These are phyloP conservation scores for Onthophagus sagittarius DNA, from an alignment of 2,888 invertebrate species.

Conservation along the genomic window DNA sequence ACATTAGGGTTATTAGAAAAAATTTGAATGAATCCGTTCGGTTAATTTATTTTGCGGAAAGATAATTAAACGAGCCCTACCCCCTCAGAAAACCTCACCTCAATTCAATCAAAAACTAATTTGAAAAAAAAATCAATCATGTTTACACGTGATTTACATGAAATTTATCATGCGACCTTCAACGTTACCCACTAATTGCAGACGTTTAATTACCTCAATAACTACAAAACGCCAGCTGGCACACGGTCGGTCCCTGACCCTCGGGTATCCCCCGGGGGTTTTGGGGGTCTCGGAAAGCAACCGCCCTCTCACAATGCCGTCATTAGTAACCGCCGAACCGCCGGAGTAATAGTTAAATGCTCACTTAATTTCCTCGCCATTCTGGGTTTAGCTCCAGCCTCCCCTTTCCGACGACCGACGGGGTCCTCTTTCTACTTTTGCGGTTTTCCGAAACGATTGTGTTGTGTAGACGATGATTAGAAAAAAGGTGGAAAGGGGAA, in stretches of 20 bases:
- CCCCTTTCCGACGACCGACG: not conserved
- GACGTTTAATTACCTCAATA: not conserved
- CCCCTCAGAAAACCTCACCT: not conserved
- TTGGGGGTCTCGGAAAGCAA: not conserved
- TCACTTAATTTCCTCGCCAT: conserved; percentile 14
- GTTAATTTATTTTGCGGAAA: not conserved
- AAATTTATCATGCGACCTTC: not conserved
- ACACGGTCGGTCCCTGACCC: not conserved
- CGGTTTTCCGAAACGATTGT: not conserved
- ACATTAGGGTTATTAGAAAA: not conserved
- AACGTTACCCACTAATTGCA: not conserved
- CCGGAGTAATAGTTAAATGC: conserved; percentile 10
- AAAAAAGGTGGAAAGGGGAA: not conserved
- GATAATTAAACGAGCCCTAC: not conserved
- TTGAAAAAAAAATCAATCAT: not conserved
- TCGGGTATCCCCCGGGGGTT: not conserved
- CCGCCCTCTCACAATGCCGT: conserved; percentile 6
- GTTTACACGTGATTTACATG: not conserved
- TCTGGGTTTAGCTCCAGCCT: not conserved
- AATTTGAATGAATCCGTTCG: not conserved
- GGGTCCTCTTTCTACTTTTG: not conserved
- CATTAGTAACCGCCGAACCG: conserved; percentile 11
- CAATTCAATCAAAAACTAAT: not conserved
- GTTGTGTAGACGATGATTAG: not conserved
- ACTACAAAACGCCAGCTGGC: not conserved